These are phyloP conservation scores for Xenentodon cancila DNA, from an alignment of 2,797 vertebrate genomes.

Conservation along the genomic window DNA sequence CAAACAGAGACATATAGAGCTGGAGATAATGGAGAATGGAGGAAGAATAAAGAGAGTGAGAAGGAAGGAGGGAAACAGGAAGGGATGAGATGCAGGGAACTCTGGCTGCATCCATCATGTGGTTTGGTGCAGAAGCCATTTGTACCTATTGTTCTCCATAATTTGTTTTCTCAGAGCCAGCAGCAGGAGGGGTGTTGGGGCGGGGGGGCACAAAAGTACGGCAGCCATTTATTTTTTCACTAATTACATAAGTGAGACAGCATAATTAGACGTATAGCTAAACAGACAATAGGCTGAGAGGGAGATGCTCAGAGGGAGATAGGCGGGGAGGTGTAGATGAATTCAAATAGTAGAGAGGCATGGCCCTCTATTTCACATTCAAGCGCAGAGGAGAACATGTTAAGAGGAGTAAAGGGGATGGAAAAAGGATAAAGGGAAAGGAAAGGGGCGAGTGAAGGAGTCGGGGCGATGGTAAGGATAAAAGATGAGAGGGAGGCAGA, in stretches of 20 bases:
- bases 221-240: slow-evolving; percentile 77
- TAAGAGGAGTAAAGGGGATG: slow-evolving; percentile 61
- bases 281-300: slow-evolving; percentile 71
- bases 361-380: slow-evolving; percentile 60
- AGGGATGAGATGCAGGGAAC: slow-evolving; percentile 71
- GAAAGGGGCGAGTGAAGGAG: slow-evolving; percentile 55
- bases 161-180: slow-evolving; percentile 79
- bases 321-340: slow-evolving; percentile 60
- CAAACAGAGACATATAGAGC: slow-evolving; percentile 76
- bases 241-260: slow-evolving; percentile 83
- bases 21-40: slow-evolving; percentile 71
- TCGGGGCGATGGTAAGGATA: slow-evolving; percentile 64
- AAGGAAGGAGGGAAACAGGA: slow-evolving; percentile 47
- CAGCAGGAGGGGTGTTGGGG: slow-evolving; percentile 61
- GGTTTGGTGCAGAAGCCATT: slow-evolving; percentile 81
- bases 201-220: slow-evolving; percentile 60
- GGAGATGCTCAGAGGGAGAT: slow-evolving; percentile 57
- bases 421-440: slow-evolving; percentile 59
- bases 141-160: slow-evolving; percentile 82
- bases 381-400: slow-evolving; percentile 50
- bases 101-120: slow-evolving; percentile 77
- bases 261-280: slow-evolving; percentile 81
- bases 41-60: slow-evolving; percentile 64
- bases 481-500: slow-evolving; percentile 72
- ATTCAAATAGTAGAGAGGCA: slow-evolving; percentile 56